phyloP scores from a whole-genome alignment of 53 echinoderm and acorn worm species.

The Mesocentrotus franciscanus region DNA sequence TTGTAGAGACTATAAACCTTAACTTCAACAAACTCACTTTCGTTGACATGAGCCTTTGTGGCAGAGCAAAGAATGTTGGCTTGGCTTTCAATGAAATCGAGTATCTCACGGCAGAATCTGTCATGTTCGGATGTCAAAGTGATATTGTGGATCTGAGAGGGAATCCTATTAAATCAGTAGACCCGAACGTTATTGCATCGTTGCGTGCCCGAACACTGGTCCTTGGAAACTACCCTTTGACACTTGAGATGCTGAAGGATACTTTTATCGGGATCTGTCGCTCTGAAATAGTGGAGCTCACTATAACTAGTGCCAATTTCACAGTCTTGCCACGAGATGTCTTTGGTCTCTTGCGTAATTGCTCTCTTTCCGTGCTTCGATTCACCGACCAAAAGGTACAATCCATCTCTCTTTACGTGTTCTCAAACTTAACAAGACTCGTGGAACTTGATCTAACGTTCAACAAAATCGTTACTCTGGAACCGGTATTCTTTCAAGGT shows the following conservation, averaged over 20 bases:
- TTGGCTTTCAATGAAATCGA: neutral
- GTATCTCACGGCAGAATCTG: neutral
- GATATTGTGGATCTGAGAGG: neutral
- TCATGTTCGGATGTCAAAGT: neutral
- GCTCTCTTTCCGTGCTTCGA: neutral
- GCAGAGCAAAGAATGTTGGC: neutral
- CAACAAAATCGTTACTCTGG: neutral
- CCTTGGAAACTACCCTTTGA: neutral
- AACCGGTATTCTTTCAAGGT: constrained; percentile 1
- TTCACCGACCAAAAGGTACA: neutral
- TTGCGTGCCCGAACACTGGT: neutral
- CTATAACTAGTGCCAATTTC: neutral
- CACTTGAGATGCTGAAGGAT: neutral
- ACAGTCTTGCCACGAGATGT: neutral
- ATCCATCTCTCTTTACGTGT: neutral
- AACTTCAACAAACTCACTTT: neutral
- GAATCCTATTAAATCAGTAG: neutral
- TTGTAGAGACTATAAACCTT: neutral
- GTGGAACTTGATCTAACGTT: neutral
- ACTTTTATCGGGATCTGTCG: neutral
- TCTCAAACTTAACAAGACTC: constrained; percentile 28
- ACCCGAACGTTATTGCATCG: neutral
- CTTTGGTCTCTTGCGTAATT: neutral
- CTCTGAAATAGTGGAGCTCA: neutral
- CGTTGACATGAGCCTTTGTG: neutral